Conservation (phyloP, 2,888 invertebrate genomes). For the Troides helena region DNA sequence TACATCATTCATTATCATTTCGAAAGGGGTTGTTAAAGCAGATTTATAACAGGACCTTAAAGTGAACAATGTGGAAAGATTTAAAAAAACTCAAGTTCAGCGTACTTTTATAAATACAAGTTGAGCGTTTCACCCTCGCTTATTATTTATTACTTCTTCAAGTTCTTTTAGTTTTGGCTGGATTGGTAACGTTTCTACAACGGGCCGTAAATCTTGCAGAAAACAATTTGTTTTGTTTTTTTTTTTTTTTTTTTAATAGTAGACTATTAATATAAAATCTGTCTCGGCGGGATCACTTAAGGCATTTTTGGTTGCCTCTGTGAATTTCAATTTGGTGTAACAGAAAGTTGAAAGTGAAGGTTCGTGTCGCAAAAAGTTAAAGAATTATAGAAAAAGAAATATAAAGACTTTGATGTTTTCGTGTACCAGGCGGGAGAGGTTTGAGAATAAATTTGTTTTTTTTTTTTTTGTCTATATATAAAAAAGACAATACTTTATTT, state of each 20-base stretch:
- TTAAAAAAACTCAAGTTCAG: constrained; percentile 11
- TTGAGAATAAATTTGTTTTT: neutral
- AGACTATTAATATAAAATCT: constrained; percentile 29
- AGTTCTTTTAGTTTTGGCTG: constrained; percentile 22
- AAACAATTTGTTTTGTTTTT: constrained; percentile 27
- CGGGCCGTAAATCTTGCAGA: constrained; percentile 25
- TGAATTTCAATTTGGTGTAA: constrained; percentile 28
- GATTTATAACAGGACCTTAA: neutral
- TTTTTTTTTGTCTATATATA: no score
- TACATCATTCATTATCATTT: no score
- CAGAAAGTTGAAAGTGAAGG: constrained; percentile 1
- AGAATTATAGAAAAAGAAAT: constrained; percentile 3
- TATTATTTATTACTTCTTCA: constrained; percentile 29
- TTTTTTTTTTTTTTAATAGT: constrained; percentile 24
- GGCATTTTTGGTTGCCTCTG: constrained; percentile 26
- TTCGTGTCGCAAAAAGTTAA: neutral
- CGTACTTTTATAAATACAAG: constrained; percentile 21
- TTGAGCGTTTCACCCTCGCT: constrained; percentile 10
- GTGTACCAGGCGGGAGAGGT: constrained; percentile 4
- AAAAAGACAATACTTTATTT: no score
- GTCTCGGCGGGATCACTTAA: constrained; percentile 28
- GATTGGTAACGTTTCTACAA: constrained; percentile 20
- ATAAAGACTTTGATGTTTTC: constrained; percentile 4
- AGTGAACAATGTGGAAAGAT: neutral
- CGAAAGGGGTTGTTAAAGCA: neutral